These are phyloP conservation scores for Heliocidaris tuberculata DNA, from an alignment of 35 echinoderm and acorn worm genomes.

Conservation along the genomic window DNA sequence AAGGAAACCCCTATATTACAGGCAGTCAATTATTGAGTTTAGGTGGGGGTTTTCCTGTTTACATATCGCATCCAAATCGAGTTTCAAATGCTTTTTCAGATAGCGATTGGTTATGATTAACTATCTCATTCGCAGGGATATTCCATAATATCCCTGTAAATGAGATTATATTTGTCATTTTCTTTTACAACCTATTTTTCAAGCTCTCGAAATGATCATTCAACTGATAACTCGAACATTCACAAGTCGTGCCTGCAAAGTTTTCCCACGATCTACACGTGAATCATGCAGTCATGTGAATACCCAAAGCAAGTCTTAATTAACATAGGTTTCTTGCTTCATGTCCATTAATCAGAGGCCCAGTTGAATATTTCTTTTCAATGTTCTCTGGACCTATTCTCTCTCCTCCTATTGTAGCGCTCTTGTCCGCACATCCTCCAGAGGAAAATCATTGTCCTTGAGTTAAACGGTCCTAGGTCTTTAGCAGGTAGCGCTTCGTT, in stretches of 20 bases:
- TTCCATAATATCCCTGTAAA: too few species aligned
- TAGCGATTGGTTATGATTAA: too few species aligned
- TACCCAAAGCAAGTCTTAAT: neutral
- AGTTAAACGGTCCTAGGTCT: too few species aligned
- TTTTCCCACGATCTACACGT: neutral
- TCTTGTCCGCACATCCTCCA: neutral
- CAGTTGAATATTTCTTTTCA: neutral
- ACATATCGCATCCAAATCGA: too few species aligned
- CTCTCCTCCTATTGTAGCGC: neutral
- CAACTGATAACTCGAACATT: neutral
- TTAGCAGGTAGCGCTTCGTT: neutral
- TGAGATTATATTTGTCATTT: too few species aligned
- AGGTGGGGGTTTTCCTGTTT: too few species aligned
- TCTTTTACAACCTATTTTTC: too few species aligned
- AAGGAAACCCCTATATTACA: too few species aligned
- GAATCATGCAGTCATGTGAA: neutral
- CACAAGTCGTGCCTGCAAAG: neutral
- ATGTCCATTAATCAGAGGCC: neutral
- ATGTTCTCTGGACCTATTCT: neutral
- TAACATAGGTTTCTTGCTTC: neutral
- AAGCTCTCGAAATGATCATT: neutral
- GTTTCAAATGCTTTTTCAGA: too few species aligned
- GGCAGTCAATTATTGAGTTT: too few species aligned
- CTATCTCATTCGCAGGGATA: too few species aligned
- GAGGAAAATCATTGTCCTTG: neutral